Conservation (phyloP, 1,140 invertebrate genomes). For the Cydia fagiglandana region DNA sequence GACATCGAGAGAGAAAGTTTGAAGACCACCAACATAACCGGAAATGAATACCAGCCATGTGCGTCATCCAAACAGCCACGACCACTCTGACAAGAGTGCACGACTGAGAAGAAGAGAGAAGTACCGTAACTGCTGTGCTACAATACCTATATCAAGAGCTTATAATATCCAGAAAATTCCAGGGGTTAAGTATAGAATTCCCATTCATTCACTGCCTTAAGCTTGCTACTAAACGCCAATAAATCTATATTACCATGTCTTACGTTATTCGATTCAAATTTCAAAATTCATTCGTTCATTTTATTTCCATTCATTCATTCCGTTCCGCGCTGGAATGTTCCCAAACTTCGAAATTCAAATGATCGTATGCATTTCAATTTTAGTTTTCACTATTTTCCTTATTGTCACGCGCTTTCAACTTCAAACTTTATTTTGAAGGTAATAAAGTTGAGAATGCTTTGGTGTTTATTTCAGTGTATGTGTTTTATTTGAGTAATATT, state of each 20-base stretch:
- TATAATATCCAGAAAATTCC: not conserved
- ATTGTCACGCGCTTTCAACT: not conserved
- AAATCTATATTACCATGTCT: not conserved
- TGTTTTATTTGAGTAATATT: not conserved
- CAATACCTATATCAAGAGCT: too few relatives aligned
- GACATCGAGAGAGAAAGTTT: too few relatives aligned
- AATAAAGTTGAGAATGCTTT: not conserved
- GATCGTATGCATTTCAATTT: conserved; percentile 5
- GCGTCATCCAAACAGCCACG: too few relatives aligned
- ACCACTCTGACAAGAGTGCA: too few relatives aligned
- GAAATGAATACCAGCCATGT: too few relatives aligned
- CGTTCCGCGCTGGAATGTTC: not conserved
- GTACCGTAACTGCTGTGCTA: too few relatives aligned
- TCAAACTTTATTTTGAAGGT: not conserved
- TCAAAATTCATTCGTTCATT: conserved; percentile 13
- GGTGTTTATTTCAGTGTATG: not conserved
- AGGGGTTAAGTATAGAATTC: not conserved
- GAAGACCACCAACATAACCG: too few relatives aligned
- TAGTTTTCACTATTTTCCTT: conserved; percentile 4
- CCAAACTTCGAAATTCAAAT: conserved; percentile 5
- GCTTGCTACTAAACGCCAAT: not conserved
- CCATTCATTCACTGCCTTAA: not conserved
- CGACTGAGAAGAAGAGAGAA: too few relatives aligned
- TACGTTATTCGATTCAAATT: conserved; percentile 1
- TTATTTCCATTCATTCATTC: conserved; percentile 13